phyloP scores from a whole-genome alignment of 64 coral and sea anemone species.

The Actinia equina region DNA sequence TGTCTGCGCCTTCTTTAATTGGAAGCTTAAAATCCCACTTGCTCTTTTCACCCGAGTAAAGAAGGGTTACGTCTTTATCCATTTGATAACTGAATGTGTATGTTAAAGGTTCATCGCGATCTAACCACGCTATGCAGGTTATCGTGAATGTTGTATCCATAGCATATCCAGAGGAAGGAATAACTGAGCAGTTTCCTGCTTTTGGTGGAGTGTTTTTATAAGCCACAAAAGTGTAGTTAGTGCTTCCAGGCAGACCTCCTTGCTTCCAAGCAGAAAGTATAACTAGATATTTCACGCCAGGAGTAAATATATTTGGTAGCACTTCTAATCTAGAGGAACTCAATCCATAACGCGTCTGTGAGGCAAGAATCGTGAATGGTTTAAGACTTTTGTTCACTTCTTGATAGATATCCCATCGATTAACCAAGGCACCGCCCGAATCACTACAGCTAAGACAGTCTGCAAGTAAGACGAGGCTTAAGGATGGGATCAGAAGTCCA shows the following conservation, averaged over 20 bases:
- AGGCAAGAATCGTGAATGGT: not conserved
- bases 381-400: constrained; percentile 4
- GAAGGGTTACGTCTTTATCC: not conserved
- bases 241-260: constrained; percentile 15
- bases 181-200: constrained; percentile 31
- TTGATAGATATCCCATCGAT: not conserved
- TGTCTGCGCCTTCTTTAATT: not conserved
- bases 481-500: not conserved
- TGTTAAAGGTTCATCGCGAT: constrained; percentile 31
- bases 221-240: constrained; percentile 21
- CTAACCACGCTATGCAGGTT: constrained; percentile 20
- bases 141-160: constrained; percentile 38
- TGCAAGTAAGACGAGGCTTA: not conserved
- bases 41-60: constrained; percentile 25
- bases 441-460: constrained; percentile 16
- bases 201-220: constrained; percentile 42
- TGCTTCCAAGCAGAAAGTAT: constrained; percentile 16
- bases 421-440: not conserved
- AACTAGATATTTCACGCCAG: constrained; percentile 13
- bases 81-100: constrained; percentile 39
- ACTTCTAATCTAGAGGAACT: not conserved
- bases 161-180: constrained; percentile 17
- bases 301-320: constrained; percentile 31
- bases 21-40: constrained; percentile 20
- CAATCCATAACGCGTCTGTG: constrained; percentile 23